Conservation (phyloP, 2,113 vertebrate genomes). For the Dryoscopus gambensis region DNA sequence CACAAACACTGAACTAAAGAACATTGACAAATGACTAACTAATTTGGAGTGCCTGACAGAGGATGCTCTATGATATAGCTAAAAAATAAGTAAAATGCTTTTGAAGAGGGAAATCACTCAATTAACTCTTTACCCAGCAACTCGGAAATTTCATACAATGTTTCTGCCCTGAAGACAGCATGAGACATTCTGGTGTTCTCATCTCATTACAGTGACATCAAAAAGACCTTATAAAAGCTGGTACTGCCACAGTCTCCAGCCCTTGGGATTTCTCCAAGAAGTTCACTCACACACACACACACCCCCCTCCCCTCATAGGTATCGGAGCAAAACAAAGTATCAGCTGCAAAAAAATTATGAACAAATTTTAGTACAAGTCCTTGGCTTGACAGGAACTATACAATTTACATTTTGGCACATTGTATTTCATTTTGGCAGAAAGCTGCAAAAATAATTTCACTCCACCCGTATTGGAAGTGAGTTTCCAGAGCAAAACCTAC, state of each 20-base stretch:
- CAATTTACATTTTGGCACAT: background rate
- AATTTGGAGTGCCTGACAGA: background rate
- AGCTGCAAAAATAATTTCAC: background rate
- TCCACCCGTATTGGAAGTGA: background rate
- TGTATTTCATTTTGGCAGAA: constrained; percentile 1
- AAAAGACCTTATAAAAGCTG: background rate
- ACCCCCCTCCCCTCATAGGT: background rate
- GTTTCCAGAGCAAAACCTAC: background rate
- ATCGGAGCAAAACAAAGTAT: background rate
- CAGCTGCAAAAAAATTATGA: background rate
- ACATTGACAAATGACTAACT: background rate
- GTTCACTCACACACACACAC: background rate
- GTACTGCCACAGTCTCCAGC: background rate
- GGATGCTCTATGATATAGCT: background rate
- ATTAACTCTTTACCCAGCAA: background rate
- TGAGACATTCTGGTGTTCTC: background rate
- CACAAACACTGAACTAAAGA: background rate
- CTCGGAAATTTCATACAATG: background rate
- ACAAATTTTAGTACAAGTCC: background rate
- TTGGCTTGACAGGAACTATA: background rate
- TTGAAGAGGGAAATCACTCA: background rate
- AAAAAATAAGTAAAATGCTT: background rate
- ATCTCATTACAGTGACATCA: background rate
- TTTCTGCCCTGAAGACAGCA: background rate
- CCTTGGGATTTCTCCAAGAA: background rate